phyloP scores from a whole-genome alignment of 2,888 invertebrate species.

The Branchellion lobata region DNA sequence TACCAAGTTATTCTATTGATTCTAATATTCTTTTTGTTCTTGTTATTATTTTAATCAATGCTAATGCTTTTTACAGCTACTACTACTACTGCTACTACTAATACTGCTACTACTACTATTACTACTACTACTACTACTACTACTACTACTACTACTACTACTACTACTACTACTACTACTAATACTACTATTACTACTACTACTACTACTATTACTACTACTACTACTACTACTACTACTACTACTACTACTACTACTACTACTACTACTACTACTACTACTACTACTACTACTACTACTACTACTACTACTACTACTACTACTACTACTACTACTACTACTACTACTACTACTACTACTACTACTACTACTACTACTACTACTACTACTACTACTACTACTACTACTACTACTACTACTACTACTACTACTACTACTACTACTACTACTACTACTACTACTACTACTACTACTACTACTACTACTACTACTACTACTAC shows the following conservation, averaged over 20 bases:
- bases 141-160: no score
- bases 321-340: conserved; percentile 13
- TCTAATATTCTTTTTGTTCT: no score
- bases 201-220: conserved; percentile 49
- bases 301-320: conserved; percentile 37
- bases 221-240: conserved; percentile 41
- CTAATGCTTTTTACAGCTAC: no score
- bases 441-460: conserved; percentile 50
- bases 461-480: conserved; percentile 50
- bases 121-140: no score
- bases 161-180: background rate
- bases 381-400: conserved; percentile 48
- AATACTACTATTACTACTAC: conserved; percentile 41
- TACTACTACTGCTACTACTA: no score
- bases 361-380: conserved; percentile 39
- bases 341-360: conserved; percentile 33
- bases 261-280: conserved; percentile 42
- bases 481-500: conserved; percentile 32
- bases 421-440: conserved; percentile 50
- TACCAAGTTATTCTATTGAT: no score
- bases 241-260: conserved; percentile 41
- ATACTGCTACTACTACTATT: no score
- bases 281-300: conserved; percentile 42
- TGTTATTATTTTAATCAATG: no score
- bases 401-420: conserved; percentile 50